Conservation (phyloP, 2,113 vertebrate species). For the Plecturocebus donacophilus region DNA sequence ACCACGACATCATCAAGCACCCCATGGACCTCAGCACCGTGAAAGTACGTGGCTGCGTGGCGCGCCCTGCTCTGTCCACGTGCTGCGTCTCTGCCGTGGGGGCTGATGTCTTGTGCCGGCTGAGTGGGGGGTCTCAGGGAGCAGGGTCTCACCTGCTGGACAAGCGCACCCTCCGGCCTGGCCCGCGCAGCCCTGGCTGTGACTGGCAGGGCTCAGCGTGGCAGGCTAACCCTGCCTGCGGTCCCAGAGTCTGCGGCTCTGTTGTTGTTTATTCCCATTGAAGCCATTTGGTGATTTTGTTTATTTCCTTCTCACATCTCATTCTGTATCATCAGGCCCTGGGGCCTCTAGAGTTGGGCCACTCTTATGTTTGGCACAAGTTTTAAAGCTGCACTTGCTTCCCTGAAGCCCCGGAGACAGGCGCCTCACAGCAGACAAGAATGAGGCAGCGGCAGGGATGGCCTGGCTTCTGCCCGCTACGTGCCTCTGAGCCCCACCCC, state of each 20-base stretch:
- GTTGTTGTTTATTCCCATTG: fast-evolving
- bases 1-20: conserved; percentile 98
- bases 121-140: fast-evolving
- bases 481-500: neutral
- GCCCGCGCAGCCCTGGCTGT: fast-evolving
- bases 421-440: neutral
- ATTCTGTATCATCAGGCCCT: fast-evolving
- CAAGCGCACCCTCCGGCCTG: fast-evolving
- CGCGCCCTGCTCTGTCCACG: fast-evolving
- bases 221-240: fast-evolving
- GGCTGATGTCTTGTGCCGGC: neutral
- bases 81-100: no score
- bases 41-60: conserved; percentile 86
- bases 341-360: neutral
- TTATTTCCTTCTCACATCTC: fast-evolving
- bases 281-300: fast-evolving
- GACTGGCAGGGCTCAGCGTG: neutral
- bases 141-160: fast-evolving
- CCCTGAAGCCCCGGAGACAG: neutral
- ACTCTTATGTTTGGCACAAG: no score
- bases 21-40: conserved; percentile 99
- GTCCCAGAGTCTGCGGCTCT: fast-evolving
- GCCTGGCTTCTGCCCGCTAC: no score
- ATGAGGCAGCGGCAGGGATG: neutral
- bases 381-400: neutral